phyloP scores from a whole-genome alignment of 2,113 vertebrate genomes.

The Callionymus lyra region DNA sequence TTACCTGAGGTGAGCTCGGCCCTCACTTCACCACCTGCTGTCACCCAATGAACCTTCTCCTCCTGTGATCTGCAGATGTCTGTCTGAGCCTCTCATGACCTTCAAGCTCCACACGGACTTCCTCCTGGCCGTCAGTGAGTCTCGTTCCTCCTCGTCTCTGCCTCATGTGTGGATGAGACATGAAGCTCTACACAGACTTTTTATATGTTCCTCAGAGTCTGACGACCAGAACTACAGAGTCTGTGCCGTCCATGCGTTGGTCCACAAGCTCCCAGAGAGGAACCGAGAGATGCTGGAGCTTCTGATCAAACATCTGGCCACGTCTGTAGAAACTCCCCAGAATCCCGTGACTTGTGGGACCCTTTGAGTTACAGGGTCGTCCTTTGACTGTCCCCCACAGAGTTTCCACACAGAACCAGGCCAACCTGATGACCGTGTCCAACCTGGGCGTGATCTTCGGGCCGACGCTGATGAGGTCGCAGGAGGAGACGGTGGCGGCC shows the following conservation, averaged over 20 bases:
- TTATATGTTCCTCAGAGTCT: conserved; percentile 69
- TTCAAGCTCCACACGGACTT: conserved; percentile 97
- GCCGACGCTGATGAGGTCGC: conserved; percentile 92
- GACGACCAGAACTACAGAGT: conserved; percentile 95
- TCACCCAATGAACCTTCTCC: conserved; percentile 30
- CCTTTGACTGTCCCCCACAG: too few species aligned
- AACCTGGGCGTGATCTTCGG: conserved; percentile 97
- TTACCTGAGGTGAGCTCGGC: conserved; percentile 88
- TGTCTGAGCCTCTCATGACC: conserved; percentile 93
- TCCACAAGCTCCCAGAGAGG: conserved; percentile 85
- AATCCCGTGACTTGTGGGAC: neutral
- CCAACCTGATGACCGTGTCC: conserved; percentile 94
- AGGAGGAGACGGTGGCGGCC: conserved; percentile 95
- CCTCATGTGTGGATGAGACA: too few species aligned
- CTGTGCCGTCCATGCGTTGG: conserved; percentile 83
- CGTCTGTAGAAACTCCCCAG: conserved; percentile 58
- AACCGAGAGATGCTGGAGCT: conserved; percentile 95
- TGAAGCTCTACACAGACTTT: too few species aligned
- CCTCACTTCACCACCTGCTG: conserved; percentile 27
- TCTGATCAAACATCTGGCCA: conserved; percentile 87
- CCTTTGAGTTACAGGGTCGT: too few species aligned
- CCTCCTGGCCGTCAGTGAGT: conserved; percentile 97
- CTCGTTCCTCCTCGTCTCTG: too few species aligned
- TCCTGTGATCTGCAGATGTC: conserved; percentile 68
- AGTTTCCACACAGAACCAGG: conserved; percentile 86